phyloP scores from a whole-genome alignment of 2,113 vertebrate genomes.

The Synodontis membranacea region DNA sequence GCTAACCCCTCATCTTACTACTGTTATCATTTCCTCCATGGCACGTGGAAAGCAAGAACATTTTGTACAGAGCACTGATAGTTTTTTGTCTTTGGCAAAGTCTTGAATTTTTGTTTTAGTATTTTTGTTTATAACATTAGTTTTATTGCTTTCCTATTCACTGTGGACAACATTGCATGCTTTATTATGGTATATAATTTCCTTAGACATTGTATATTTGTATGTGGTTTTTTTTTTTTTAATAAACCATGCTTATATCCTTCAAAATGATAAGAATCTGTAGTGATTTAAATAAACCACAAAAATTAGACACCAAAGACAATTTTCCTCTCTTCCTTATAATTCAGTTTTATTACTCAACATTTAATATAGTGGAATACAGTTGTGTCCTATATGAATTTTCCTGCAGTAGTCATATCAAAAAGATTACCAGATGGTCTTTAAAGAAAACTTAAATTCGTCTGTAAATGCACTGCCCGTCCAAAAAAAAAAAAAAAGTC shows the following conservation, averaged over 20 bases:
- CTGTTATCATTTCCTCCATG: conserved; percentile 32
- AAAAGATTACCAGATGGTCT: neutral
- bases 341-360: neutral
- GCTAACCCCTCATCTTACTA: conserved; percentile 53
- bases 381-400: neutral
- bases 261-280: neutral
- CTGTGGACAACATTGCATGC: conserved; percentile 2
- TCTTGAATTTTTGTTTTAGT: conserved; percentile 1
- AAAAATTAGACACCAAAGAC: neutral
- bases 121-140: conserved; percentile 10
- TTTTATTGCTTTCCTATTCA: conserved; percentile 1
- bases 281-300: neutral
- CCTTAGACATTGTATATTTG: neutral
- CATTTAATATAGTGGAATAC: neutral
- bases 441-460: neutral
- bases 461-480: too few species aligned
- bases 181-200: neutral
- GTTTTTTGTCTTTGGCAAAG: conserved; percentile 5
- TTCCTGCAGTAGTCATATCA: neutral
- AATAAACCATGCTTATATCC: neutral
- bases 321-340: neutral
- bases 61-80: conserved; percentile 3
- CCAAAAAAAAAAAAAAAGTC: too few species aligned
- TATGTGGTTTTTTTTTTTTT: too few species aligned
- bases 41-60: conserved; percentile 17